A percentile compares a stretch with the other conserved stretches of the same genome.
Evolutionary conservation across 2,888 invertebrate genomes (phyloP).

Genomic region (Epistrophella euchroma): DNA sequence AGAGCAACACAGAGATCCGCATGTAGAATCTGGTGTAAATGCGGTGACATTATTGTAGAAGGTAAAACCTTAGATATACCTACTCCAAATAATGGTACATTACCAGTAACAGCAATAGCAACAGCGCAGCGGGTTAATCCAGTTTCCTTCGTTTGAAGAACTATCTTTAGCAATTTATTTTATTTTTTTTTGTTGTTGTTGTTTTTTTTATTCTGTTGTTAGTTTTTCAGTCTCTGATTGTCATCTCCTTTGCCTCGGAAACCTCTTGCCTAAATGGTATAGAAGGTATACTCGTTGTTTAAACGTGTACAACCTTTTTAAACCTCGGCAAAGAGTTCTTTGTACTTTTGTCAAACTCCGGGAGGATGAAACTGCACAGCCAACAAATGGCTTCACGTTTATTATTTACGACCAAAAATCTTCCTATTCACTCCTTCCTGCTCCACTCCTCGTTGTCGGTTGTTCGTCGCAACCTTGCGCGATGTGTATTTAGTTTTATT

Average conservation of each 20-base stretch:
- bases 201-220: background rate
- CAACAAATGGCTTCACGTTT: slow-evolving; percentile 74
- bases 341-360: slow-evolving; percentile 64
- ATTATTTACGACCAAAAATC: slow-evolving; percentile 74
- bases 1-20: slow-evolving; percentile 24
- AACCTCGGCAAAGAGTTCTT: slow-evolving; percentile 58
- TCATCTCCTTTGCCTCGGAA: slow-evolving; percentile 64
- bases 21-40: slow-evolving; percentile 69
- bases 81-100: slow-evolving; percentile 55
- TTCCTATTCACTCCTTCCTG: slow-evolving; percentile 26
- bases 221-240: slow-evolving; percentile 59
- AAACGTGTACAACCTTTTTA: slow-evolving; percentile 33
- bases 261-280: slow-evolving; percentile 33
- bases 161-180: slow-evolving; percentile 42
- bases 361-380: slow-evolving; percentile 58
- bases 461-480: slow-evolving; percentile 51
- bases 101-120: slow-evolving; percentile 37
- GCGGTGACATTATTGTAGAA: slow-evolving; percentile 69
- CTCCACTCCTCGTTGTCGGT: background rate
- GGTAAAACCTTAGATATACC: slow-evolving; percentile 23
- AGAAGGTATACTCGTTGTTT: background rate
- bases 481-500: slow-evolving; percentile 74
- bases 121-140: slow-evolving; percentile 62
- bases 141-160: slow-evolving; percentile 54
- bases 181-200: background rate